Evolutionary conservation across 2,797 vertebrate genomes (phyloP).

Genomic region (Pantherophis alleghaniensis): DNA sequence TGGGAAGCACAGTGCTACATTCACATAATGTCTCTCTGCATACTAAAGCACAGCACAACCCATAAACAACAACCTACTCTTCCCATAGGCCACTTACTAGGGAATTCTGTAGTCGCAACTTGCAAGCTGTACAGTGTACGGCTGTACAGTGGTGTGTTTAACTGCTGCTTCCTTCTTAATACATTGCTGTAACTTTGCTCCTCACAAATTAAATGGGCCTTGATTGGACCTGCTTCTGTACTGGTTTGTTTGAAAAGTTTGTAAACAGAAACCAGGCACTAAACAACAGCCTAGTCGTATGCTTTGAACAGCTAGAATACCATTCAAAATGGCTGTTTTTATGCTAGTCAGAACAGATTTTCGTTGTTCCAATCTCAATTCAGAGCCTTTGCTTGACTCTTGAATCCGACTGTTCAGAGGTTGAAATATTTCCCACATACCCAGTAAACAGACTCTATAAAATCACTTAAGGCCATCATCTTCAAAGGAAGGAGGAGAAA

Average conservation of each 20-base stretch:
- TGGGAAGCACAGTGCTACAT: background rate
- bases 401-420: background rate
- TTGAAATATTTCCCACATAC: background rate
- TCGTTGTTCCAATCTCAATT: background rate
- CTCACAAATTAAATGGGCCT: background rate
- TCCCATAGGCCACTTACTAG: background rate
- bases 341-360: background rate
- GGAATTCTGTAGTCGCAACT: background rate
- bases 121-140: no score
- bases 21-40: background rate
- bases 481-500: background rate
- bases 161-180: background rate
- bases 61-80: background rate
- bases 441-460: background rate
- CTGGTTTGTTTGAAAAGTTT: background rate
- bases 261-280: background rate
- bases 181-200: background rate
- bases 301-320: background rate
- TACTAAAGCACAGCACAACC: background rate
- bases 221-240: background rate
- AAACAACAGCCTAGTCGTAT: background rate
- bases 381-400: background rate
- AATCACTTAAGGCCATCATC: background rate
- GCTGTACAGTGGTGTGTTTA: background rate
- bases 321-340: background rate